phyloP scores from a whole-genome alignment of 2,888 invertebrate species.

The Caenorhabditis uteleia region DNA sequence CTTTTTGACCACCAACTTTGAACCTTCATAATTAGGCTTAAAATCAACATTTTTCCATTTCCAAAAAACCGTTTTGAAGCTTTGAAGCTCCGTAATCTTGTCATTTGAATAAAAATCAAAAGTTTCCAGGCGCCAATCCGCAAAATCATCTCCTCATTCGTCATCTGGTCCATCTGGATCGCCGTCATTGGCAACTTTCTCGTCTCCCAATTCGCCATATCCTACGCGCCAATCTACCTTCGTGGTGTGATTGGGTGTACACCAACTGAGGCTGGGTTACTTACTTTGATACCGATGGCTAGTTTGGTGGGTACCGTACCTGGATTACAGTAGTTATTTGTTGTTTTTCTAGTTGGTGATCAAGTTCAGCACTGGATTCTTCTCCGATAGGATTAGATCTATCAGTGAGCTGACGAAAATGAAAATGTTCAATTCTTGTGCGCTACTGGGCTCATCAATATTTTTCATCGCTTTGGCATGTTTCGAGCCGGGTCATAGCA shows the following conservation, averaged over 20 bases:
- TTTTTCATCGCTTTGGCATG: slow-evolving; percentile 50
- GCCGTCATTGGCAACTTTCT: slow-evolving; percentile 54
- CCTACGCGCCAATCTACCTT: slow-evolving; percentile 48
- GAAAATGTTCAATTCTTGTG: slow-evolving; percentile 58
- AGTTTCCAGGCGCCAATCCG: slow-evolving; percentile 42
- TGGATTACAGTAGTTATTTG: no score
- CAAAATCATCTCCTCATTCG: slow-evolving; percentile 45
- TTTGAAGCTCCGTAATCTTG: no score
- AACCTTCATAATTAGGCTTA: no score
- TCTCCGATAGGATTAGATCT: slow-evolving; percentile 48
- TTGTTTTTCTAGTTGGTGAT: slow-evolving; percentile 42
- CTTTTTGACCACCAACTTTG: no score
- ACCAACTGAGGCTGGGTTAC: slow-evolving; percentile 40
- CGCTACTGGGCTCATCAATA: slow-evolving; percentile 56
- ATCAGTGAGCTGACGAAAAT: slow-evolving; percentile 49
- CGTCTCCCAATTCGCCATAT: slow-evolving; percentile 46
- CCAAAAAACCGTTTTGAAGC: no score
- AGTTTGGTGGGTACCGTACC: slow-evolving; percentile 35
- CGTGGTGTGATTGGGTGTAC: slow-evolving; percentile 42
- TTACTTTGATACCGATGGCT: slow-evolving; percentile 45
- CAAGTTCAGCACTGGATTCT: slow-evolving; percentile 50
- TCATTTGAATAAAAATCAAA: not conserved
- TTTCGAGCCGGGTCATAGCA: slow-evolving; percentile 36
- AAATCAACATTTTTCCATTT: no score
- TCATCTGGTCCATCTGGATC: slow-evolving; percentile 53